Evolutionary conservation across 2,113 vertebrate species (phyloP).

Genomic region (Egretta garzetta): DNA sequence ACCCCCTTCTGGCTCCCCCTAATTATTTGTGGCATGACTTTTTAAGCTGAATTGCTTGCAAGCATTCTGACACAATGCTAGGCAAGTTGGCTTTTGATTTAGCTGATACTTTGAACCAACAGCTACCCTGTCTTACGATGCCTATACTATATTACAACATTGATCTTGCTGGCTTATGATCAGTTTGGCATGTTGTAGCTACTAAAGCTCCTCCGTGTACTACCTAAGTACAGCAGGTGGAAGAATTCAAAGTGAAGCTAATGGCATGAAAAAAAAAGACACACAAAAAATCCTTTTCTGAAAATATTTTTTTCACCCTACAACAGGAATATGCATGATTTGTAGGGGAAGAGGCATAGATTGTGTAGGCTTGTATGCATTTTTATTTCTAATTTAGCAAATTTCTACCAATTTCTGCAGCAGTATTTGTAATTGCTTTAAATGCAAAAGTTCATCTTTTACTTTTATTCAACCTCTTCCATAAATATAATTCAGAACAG

Average conservation of each 20-base stretch:
- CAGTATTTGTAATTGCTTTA: background rate
- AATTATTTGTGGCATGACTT: background rate
- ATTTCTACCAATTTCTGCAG: background rate
- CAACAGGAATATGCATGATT: background rate
- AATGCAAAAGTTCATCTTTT: background rate
- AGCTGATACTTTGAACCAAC: background rate
- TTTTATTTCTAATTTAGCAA: background rate
- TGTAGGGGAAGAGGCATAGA: background rate
- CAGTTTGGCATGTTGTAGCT: background rate
- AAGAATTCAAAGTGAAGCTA: background rate
- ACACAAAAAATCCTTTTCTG: background rate
- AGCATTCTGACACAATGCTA: background rate
- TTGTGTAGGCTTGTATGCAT: background rate
- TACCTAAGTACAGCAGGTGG: background rate
- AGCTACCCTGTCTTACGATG: background rate
- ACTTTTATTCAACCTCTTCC: background rate
- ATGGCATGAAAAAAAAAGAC: background rate
- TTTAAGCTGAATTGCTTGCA: background rate
- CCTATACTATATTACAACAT: background rate
- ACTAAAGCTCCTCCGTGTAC: background rate
- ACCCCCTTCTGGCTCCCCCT: fast-evolving
- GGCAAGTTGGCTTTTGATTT: background rate
- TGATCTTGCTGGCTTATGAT: background rate
- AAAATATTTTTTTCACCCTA: background rate
- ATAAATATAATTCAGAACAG: background rate